phyloP scores from a whole-genome alignment of 2,113 vertebrate species.

The Solenodon paradoxus region DNA sequence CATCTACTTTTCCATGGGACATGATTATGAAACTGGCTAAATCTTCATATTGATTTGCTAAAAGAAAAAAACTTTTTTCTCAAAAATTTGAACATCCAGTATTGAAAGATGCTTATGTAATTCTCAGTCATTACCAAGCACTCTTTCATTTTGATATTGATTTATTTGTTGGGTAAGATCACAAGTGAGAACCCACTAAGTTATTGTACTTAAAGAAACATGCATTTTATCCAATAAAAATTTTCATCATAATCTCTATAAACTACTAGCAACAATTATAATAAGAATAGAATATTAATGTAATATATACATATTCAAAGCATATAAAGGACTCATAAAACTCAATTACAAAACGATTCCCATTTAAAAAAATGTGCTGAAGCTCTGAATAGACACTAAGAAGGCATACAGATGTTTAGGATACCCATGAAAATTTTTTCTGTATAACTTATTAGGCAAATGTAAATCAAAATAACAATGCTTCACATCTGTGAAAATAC shows the following conservation, averaged over 20 bases:
- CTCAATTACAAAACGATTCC: no score
- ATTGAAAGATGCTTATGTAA: background rate
- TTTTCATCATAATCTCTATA: background rate
- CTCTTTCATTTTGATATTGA: background rate
- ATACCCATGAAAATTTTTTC: no score
- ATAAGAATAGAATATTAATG: no score
- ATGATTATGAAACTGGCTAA: background rate
- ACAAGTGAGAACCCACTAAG: background rate
- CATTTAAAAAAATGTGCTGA: no score
- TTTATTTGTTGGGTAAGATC: background rate
- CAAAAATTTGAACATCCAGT: background rate
- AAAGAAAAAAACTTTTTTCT: background rate
- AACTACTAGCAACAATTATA: background rate
- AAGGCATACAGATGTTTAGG: no score
- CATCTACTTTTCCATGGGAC: background rate
- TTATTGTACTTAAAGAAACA: background rate
- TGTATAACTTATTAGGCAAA: no score
- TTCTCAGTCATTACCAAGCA: background rate
- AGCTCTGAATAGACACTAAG: no score
- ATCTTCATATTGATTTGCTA: background rate
- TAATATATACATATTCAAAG: no score
- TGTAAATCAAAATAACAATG: no score
- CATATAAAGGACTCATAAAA: no score
- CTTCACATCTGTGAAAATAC: no score
- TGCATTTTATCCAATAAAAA: background rate